These are phyloP conservation scores for Caiman crocodilus DNA, from an alignment of 2,797 vertebrate species.

Conservation along the genomic window DNA sequence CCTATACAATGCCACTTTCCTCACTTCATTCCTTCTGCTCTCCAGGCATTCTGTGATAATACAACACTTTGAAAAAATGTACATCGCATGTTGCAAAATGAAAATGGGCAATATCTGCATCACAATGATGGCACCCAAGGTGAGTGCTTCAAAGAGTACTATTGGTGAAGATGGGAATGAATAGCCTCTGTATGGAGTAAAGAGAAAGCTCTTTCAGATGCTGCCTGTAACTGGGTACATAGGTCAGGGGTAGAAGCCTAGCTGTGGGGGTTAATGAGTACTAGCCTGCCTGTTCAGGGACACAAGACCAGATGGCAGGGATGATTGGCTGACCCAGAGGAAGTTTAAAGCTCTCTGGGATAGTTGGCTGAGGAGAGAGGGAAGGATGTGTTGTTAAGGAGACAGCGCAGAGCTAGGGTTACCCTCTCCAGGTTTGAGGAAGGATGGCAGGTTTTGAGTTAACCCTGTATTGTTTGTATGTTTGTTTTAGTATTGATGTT, in stretches of 20 bases:
- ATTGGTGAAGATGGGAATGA: no score
- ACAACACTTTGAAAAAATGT: background rate
- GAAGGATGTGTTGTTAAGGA: no score
- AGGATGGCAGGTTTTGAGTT: no score
- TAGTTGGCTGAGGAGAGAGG: no score
- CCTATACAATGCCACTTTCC: background rate
- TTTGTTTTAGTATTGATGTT: background rate
- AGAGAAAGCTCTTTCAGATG: background rate
- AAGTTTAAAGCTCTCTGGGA: no score
- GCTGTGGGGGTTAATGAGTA: no score
- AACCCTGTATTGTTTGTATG: no score
- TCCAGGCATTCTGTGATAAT: background rate
- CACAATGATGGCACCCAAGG: background rate
- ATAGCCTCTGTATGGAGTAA: background rate
- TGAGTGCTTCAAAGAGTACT: background rate
- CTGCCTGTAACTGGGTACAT: background rate
- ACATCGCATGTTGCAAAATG: background rate
- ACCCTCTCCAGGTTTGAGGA: no score
- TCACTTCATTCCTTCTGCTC: background rate
- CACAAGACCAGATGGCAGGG: no score
- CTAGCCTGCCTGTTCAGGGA: background rate
- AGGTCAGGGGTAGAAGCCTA: no score
- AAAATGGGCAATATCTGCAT: background rate
- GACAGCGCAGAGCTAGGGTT: no score
- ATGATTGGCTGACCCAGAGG: no score